Evolutionary conservation across 1,140 invertebrate genomes (phyloP).

Genomic region (Pachyrhynchus sulphureomaculatus): DNA sequence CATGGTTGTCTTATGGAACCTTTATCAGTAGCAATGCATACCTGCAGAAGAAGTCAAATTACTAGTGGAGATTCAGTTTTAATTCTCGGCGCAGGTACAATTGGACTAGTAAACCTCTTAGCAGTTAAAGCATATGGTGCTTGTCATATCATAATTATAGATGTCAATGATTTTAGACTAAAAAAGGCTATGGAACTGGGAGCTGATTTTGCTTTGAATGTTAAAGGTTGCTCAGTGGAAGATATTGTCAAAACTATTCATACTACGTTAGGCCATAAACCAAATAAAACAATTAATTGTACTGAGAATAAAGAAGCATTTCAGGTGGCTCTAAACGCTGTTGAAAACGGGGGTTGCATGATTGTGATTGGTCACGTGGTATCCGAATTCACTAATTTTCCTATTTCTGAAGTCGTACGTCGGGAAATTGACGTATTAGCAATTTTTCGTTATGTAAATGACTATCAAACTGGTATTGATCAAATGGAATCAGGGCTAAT

Average conservation of each 20-base stretch:
- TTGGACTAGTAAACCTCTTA: conserved; percentile 83
- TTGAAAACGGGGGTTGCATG: conserved; percentile 71
- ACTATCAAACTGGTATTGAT: conserved; percentile 80
- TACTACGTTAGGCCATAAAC: conserved; percentile 62
- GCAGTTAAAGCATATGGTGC: conserved; percentile 89
- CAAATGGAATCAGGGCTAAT: conserved; percentile 80
- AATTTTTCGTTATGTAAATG: conserved; percentile 88
- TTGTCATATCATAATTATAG: conserved; percentile 74
- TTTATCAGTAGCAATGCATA: conserved; percentile 89
- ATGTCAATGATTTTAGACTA: conserved; percentile 74
- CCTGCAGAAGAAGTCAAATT: conserved; percentile 76
- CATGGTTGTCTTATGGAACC: conserved; percentile 93
- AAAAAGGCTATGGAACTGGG: conserved; percentile 79
- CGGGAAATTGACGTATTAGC: conserved; percentile 89
- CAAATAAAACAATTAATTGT: conserved; percentile 83
- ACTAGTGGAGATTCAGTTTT: conserved; percentile 74
- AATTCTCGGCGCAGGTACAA: conserved; percentile 87
- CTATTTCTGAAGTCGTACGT: conserved; percentile 73
- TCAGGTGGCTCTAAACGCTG: conserved; percentile 70
- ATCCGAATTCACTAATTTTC: conserved; percentile 73
- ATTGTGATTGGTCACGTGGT: conserved; percentile 82
- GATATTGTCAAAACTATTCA: conserved; percentile 64
- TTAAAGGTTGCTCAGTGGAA: conserved; percentile 58
- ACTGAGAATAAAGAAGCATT: conserved; percentile 78
- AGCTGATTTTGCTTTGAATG: conserved; percentile 69